Base-by-base conservation (phyloP, 2,888 invertebrate genomes). In the Eurois occulta region DNA sequence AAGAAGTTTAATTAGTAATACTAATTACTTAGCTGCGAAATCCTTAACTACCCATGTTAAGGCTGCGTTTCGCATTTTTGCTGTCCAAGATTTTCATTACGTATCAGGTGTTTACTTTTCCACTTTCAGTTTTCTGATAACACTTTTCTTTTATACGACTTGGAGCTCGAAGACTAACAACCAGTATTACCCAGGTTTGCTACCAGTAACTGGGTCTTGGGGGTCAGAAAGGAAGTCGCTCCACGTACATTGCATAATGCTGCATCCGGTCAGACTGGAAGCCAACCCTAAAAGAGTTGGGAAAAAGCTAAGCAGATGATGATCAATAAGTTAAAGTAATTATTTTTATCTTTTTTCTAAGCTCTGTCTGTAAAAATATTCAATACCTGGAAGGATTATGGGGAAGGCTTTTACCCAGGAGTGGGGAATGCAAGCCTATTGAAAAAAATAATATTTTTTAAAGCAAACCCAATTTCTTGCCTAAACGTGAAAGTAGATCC, bases 401-500 rank as follows among this genome's bases (percentile, higher is more conserved):
- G n/a, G n/a, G n/a, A n/a, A n/a, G n/a, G n/a, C n/a, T n/a, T n/a
- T n/a, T n/a, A n/a, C n/a, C n/a, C n/a, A n/a, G n/a, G n/a, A n/a
- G n/a, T n/a, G n/a, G n/a, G n/a, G n/a, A n/a, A n/a, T n/a, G n/a
- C n/a, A n/a, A n/a, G n/a, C n/a, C n/a, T n/a, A n/a, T n/a, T n/a
- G n/a, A n/a, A n/a, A n/a, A n/a, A n/a, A n/a, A n/a, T n/a, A n/a
- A n/a, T n/a, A n/a, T n/a, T n/a, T 55, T n/a, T 55, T 35, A 21
- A 21, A 73, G 1, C n/a, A 48, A 73, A 80, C 11, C 32, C n/a
- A 4, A 48, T 5, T 43, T 32, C 0, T 21, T 6, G 2, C 24
- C 28, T 5, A 52, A 5, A 60, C 24, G 58, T 69, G 68, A 80
- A 75, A 69, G 41, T 52, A 24, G 7, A 48, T 69, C 48, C 21